Conservation (phyloP, 1,140 invertebrate genomes). For the Hyles vespertilio region DNA sequence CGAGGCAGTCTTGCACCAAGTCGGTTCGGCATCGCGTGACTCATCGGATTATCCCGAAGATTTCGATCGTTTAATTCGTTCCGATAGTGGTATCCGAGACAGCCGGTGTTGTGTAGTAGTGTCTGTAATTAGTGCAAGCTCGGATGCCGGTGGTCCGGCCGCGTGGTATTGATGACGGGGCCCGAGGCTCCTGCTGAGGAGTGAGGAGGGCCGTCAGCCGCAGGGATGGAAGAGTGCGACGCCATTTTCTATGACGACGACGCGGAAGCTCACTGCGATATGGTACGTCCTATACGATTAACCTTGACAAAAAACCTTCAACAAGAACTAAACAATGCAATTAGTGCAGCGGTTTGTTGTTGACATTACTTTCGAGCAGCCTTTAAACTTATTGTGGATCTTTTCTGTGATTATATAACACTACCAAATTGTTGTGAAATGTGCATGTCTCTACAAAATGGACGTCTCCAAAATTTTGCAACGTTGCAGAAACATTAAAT, state of each 20-base stretch:
- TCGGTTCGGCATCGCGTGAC: conserved; percentile 49
- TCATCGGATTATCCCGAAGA: conserved; percentile 63
- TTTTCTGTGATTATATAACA: conserved; percentile 36
- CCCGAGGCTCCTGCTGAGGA: conserved; percentile 45
- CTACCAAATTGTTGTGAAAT: conserved; percentile 26
- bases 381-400: conserved; percentile 8
- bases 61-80: conserved; percentile 40
- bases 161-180: conserved; percentile 44
- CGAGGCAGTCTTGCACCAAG: conserved; percentile 33
- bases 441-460: conserved; percentile 37
- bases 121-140: conserved; percentile 38
- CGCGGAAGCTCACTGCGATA: conserved; percentile 68
- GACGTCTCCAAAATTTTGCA: conserved; percentile 32
- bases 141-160: conserved; percentile 59
- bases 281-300: conserved; percentile 44
- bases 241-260: conserved; percentile 68
- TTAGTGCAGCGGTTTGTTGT: conserved; percentile 11
- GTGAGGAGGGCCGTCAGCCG: conserved; percentile 45
- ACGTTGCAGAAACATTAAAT: conserved; percentile 12
- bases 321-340: conserved; percentile 19
- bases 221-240: conserved; percentile 66
- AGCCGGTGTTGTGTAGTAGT: conserved; percentile 35
- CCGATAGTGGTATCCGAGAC: conserved; percentile 33
- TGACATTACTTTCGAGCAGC: conserved; percentile 8
- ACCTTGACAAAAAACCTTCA: conserved; percentile 24